Conservation (phyloP, 2,888 invertebrate species). For the Stenoptilia bipunctidactyla region DNA sequence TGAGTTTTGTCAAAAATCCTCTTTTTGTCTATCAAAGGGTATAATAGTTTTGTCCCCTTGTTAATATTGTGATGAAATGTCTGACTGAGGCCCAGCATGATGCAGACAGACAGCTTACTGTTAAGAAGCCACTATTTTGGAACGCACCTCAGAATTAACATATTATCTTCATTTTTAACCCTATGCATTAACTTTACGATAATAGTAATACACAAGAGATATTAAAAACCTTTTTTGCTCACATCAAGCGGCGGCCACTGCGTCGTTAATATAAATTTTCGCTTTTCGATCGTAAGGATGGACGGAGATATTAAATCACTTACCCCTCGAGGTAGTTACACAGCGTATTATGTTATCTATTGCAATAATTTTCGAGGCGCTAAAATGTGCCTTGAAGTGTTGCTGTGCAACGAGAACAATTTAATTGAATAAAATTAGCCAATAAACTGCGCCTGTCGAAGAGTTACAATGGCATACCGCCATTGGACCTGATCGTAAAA, state of each 20-base stretch:
- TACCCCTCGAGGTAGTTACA: conserved; percentile 21
- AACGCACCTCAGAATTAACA: conserved; percentile 41
- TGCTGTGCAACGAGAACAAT: conserved; percentile 48
- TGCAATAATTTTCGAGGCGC: conserved; percentile 55
- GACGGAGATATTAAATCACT: conserved; percentile 33
- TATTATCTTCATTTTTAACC: conserved; percentile 52
- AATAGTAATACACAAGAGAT: conserved; percentile 21
- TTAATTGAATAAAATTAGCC: conserved; percentile 70
- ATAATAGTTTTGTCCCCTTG: conserved; percentile 48
- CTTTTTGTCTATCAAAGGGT: conserved; percentile 35
- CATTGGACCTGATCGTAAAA: conserved; percentile 43
- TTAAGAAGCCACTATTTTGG: conserved; percentile 55
- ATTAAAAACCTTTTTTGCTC: conserved; percentile 1
- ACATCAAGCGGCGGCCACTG: neutral
- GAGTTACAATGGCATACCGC: conserved; percentile 64
- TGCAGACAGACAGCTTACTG: conserved; percentile 40
- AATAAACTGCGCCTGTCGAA: conserved; percentile 58
- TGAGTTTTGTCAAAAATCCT: conserved; percentile 37
- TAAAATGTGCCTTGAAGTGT: conserved; percentile 39
- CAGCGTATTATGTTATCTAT: conserved; percentile 43
- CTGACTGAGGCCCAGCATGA: conserved; percentile 53
- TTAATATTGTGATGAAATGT: conserved; percentile 55
- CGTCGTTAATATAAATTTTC: conserved; percentile 27
- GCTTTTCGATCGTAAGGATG: conserved; percentile 22
- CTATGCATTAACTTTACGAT: conserved; percentile 32